phyloP scores from a whole-genome alignment of 2,797 vertebrate species.

The Nyctibius grandis region DNA sequence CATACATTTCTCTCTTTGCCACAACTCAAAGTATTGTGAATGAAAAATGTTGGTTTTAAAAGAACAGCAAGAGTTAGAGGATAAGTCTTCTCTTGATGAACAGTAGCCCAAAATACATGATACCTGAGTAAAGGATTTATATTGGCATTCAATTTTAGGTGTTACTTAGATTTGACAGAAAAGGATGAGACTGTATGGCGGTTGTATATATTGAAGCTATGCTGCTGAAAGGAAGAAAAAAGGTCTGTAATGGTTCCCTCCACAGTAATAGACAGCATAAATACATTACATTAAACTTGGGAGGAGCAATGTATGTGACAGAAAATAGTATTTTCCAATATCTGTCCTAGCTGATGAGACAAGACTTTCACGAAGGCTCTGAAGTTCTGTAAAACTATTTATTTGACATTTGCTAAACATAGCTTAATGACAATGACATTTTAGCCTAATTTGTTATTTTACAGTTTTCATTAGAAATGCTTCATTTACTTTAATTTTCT shows the following conservation, averaged over 20 bases:
- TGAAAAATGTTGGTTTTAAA: neutral
- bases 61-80: neutral
- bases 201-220: neutral
- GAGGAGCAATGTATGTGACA: neutral
- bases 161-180: neutral
- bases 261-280: neutral
- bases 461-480: conserved; percentile 64
- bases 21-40: neutral
- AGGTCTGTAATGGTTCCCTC: neutral
- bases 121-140: neutral
- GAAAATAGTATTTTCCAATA: neutral
- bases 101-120: neutral
- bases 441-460: conserved; percentile 63
- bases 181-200: neutral
- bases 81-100: neutral
- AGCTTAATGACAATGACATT: conserved; percentile 69
- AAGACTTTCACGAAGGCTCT: neutral
- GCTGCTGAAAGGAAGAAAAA: neutral
- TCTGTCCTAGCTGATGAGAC: neutral
- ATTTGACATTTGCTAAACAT: conserved; percentile 66
- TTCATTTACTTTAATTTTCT: conserved; percentile 56
- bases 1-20: neutral
- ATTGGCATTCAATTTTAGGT: neutral
- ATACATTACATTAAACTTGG: neutral
- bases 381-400: conserved; percentile 30